Evolutionary conservation across 2,888 invertebrate genomes (phyloP), one percentile per base, ranked within the genome.

Genomic region (Sesamia inferens): DNA sequence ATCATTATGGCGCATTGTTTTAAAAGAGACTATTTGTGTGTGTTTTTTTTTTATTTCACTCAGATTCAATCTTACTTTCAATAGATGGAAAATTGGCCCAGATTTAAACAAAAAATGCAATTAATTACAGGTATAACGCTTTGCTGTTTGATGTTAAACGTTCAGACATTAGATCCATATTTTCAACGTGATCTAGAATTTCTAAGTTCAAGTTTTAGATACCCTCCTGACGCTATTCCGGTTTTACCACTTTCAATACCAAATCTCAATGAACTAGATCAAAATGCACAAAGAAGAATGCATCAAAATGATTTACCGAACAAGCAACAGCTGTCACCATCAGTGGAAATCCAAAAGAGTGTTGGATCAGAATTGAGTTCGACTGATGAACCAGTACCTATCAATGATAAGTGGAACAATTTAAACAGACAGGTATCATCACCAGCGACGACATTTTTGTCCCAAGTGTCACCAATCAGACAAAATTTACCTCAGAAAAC

Each of bases 91-190:
- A 55, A 24, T 44, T 31, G 2, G 22, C 47, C 31, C 22, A 31
- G 13, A 22, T 39, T 31, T 14, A 47, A 55, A 71, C 5, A 70
- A 70, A 14, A 70, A n/a, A n/a, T 51, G 1, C 19, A 11, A 16
- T 59, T 77, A 0, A 16, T 87, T 85, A 14, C 84, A 87, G 88
- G 82, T 81, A 54, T 84, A 75, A 63, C 68, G 22, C 13, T 86
- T 31, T 82, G 83, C 70, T 83, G 81, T 24, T 44, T 87, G 6
- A 59, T 84, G 31, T 66, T 81, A 24, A 75, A 64, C 16, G 85
- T 82, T 14, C 74, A 78, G 44, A 68, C 84, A 51, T 85, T 88
- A 16, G 64, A 61, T 24, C 57, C 11, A 68, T 54, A 54, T 24
- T 63, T 65, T 22, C 44, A 39, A 39, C 59, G 48, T 8, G 48